Base-by-base conservation (phyloP, 1,140 invertebrate genomes). In the Aculops lycopersici region DNA sequence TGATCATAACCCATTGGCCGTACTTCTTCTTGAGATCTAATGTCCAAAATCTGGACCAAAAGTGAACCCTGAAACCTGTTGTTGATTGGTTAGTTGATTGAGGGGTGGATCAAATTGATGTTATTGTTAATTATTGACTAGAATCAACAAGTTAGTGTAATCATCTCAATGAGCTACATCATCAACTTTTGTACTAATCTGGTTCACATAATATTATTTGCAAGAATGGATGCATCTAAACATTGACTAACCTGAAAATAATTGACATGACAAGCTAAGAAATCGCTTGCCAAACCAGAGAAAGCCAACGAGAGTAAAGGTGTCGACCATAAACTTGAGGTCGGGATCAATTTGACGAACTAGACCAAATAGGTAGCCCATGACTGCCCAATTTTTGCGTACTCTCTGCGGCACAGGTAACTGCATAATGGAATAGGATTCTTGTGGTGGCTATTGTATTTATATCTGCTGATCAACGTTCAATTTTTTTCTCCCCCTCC, bases 311-410 rank as follows among this genome's bases (percentile, higher is more conserved):
- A 47, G 21, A 8, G 45, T 47, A 17, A 41, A 42, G 4, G 43
- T 47, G 36, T 47, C 45, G 18, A 47, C 42, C 17, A 46, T 12
- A 18, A 47, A 21, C 14, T 36, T 31, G 17, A 47, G 31, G 17
- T 41, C 17, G 13, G 45, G 45, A 42, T 47, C 43, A 35, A 47
- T 47, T n/a, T 47, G 36, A 5, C 45, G 36, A 3, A 42, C 37
- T 14, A 47, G 35, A 35, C 44, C 36, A 42, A 47, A 47, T 20
- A 47, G 18, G 35, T 38, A 47, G 15, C 45, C 45, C 45, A 47
- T 47, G 17, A 37, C 44, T 8, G 45, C 40, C 31, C 39, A 44
- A 36, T 46, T 31, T 8, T 31, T 8, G 8, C 24, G 8, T n/a
- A 31, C n/a, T 8, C 24, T 8, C n/a, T 31, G 24, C n/a, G 24